A percentile compares a stretch with the other conserved stretches of the same genome.
These are phyloP conservation scores for Chiloscyllium punctatum DNA, from an alignment of 2,797 vertebrate species.

Conservation along the genomic window DNA sequence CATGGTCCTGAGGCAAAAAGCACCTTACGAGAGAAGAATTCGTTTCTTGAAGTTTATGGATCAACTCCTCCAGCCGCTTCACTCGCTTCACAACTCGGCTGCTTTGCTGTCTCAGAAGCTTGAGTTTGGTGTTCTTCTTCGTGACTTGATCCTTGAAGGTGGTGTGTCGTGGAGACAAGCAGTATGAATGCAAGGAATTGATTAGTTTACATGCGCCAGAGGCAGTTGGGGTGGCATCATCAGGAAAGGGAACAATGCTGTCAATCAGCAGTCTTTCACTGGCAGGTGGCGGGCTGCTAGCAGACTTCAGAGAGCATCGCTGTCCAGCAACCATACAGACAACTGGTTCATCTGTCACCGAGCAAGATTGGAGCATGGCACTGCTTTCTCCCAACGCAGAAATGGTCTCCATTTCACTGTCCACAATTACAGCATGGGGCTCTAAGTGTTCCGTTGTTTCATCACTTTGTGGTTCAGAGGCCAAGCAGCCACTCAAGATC, in stretches of 20 bases:
- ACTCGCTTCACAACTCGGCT: constrained; percentile 59
- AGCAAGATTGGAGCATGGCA: background rate
- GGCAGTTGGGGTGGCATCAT: constrained; percentile 58
- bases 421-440: background rate
- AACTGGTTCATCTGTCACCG: background rate
- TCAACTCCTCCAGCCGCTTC: constrained; percentile 61
- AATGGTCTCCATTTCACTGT: background rate
- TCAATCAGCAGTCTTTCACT: constrained; percentile 39
- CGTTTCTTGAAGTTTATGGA: constrained; percentile 56
- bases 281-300: background rate
- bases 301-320: background rate
- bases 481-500: constrained; percentile 21
- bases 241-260: background rate
- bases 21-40: constrained; percentile 54
- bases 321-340: background rate
- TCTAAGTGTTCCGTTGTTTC: constrained; percentile 46
- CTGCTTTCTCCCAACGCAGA: background rate
- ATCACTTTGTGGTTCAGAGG: background rate
- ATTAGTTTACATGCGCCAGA: constrained; percentile 66
- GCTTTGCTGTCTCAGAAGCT: constrained; percentile 55
- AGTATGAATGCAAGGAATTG: constrained; percentile 67
- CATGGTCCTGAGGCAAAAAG: constrained; percentile 55
- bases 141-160: constrained; percentile 60
- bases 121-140: constrained; percentile 55
- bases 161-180: constrained; percentile 58